phyloP scores from a whole-genome alignment of 2,797 vertebrate species.

The Poeciliopsis infans region DNA sequence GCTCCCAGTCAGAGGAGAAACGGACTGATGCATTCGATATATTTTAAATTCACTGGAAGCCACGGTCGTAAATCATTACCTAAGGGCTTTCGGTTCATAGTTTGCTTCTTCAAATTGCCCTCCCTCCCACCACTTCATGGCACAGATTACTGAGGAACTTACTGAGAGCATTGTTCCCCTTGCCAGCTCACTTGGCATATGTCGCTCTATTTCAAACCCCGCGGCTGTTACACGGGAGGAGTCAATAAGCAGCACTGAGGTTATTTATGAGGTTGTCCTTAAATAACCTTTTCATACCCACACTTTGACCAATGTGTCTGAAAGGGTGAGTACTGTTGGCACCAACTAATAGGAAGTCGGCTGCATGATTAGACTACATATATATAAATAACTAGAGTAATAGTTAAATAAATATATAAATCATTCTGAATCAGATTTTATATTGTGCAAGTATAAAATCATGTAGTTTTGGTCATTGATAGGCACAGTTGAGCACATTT shows the following conservation, averaged over 20 bases:
- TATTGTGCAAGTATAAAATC: no score
- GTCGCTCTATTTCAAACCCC: constrained; percentile 68
- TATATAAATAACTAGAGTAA: neutral
- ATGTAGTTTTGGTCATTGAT: no score
- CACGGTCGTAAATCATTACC: constrained; percentile 64
- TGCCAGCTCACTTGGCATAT: constrained; percentile 77
- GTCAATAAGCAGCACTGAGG: constrained; percentile 69
- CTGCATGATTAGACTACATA: neutral
- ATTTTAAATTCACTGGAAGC: constrained; percentile 60
- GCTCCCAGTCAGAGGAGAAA: constrained; percentile 41
- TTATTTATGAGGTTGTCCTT: constrained; percentile 80
- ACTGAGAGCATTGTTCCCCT: constrained; percentile 72
- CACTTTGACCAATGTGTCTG: constrained; percentile 67
- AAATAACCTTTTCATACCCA: constrained; percentile 76
- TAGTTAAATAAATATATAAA: neutral
- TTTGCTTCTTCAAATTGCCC: constrained; percentile 57
- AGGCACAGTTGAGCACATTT: no score
- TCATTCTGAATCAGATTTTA: neutral
- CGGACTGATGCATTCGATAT: constrained; percentile 51
- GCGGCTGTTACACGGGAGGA: constrained; percentile 73
- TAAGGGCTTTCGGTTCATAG: constrained; percentile 42
- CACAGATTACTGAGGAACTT: constrained; percentile 69
- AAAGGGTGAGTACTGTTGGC: constrained; percentile 65
- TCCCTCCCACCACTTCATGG: constrained; percentile 37
- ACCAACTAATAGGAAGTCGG: constrained; percentile 46